Evolutionary conservation across 2,797 vertebrate species (phyloP).

Genomic region (Eulemur coronatus): DNA sequence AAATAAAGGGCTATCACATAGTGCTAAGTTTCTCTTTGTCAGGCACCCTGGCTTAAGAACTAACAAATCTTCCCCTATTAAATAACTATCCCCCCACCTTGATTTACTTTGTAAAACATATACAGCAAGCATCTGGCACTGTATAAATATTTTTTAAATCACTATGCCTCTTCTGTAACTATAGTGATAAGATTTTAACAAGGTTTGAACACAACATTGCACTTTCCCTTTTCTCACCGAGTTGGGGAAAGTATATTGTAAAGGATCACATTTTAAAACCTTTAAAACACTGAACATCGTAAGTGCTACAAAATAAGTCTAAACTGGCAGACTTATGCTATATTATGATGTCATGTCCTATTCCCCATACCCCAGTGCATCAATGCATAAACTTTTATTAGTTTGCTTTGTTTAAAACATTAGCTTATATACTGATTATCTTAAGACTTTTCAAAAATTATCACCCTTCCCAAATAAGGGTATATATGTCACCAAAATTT

Average conservation of each 20-base stretch:
- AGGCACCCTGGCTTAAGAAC: neutral
- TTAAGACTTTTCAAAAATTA: conserved; percentile 36
- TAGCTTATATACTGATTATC: neutral
- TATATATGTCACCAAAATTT: neutral
- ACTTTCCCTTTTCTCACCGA: neutral
- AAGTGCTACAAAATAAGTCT: conserved; percentile 11
- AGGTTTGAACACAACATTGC: neutral
- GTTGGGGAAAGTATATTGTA: neutral
- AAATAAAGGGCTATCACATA: neutral
- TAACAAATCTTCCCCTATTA: neutral
- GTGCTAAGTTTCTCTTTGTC: neutral
- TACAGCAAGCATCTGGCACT: neutral
- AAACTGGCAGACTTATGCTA: neutral
- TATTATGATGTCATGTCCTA: neutral
- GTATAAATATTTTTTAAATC: neutral
- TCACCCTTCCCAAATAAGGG: neutral
- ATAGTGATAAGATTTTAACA: neutral
- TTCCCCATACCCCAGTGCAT: neutral
- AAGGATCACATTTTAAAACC: neutral
- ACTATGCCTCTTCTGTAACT: neutral
- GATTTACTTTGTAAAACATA: neutral
- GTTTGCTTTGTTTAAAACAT: conserved; percentile 3
- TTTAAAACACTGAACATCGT: neutral
- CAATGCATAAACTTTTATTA: neutral
- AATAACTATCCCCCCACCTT: neutral